Percentiles rank a stretch among this genome's conserved stretches.
These are phyloP conservation scores for Chouioia cunea DNA, from an alignment of 2,888 invertebrate species.

Conservation along the genomic window DNA sequence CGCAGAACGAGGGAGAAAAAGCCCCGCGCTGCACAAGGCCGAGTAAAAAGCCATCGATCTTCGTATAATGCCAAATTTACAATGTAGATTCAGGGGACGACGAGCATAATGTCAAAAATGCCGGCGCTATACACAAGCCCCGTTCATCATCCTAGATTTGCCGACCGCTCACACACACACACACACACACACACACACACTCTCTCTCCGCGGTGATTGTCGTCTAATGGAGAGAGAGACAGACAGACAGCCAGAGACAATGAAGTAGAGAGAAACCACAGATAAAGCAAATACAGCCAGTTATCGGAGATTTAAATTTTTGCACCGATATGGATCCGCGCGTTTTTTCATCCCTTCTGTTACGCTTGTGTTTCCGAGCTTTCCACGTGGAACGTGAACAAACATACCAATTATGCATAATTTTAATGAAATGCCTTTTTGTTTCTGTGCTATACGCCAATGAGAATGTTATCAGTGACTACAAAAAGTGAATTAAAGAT, in stretches of 20 bases:
- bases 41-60: constrained; percentile 48
- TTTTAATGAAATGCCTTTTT: too few species aligned
- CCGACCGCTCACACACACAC: constrained; percentile 31
- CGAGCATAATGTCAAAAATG: constrained; percentile 49
- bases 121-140: constrained; percentile 22
- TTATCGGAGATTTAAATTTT: constrained; percentile 45
- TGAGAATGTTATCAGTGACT: too few species aligned
- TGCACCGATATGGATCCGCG: background rate
- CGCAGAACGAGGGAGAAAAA: background rate
- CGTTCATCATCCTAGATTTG: constrained; percentile 49
- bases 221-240: too few species aligned
- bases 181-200: too few species aligned
- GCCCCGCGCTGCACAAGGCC: too few species aligned
- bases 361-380: background rate
- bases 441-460: too few species aligned
- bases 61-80: constrained; percentile 49
- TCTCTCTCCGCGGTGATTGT: constrained; percentile 44
- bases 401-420: too few species aligned
- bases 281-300: constrained; percentile 26
- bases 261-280: constrained; percentile 17
- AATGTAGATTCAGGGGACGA: constrained; percentile 44
- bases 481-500: too few species aligned
- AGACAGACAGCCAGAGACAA: constrained; percentile 42
- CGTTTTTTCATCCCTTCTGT: background rate
- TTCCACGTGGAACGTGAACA: too few species aligned